Evolutionary conservation across 2,113 vertebrate species (phyloP).

Genomic region (Gavialis gangeticus): DNA sequence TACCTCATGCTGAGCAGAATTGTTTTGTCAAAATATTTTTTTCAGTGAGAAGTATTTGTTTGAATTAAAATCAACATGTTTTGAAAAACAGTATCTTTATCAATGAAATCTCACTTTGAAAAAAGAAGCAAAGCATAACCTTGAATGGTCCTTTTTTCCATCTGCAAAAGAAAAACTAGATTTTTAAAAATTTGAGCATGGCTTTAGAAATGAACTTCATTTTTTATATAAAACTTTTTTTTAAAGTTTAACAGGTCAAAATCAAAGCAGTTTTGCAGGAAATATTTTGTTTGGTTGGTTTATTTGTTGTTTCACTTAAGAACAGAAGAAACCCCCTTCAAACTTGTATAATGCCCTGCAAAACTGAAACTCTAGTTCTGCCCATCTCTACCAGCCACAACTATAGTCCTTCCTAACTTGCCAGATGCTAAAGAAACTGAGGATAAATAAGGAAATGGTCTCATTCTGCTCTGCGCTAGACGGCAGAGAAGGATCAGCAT

Average conservation of each 20-base stretch:
- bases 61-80: neutral
- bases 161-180: too few species aligned
- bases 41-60: neutral
- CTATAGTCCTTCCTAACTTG: neutral
- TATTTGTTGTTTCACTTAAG: neutral
- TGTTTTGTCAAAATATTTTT: neutral
- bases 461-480: accelerated
- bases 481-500: accelerated
- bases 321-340: neutral
- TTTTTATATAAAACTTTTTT: too few species aligned
- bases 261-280: neutral
- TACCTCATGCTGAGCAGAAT: neutral
- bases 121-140: accelerated
- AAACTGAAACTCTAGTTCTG: neutral
- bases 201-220: too few species aligned
- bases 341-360: accelerated
- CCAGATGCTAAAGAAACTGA: neutral
- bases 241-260: neutral
- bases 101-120: neutral
- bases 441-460: accelerated
- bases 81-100: neutral
- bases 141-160: neutral
- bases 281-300: too few species aligned
- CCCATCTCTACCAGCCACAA: accelerated
- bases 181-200: too few species aligned